A percentile compares a stretch with the other conserved stretches of the same genome.
Evolutionary conservation across 2,888 invertebrate genomes (phyloP).

Genomic region (Meteorus cinctellus): DNA sequence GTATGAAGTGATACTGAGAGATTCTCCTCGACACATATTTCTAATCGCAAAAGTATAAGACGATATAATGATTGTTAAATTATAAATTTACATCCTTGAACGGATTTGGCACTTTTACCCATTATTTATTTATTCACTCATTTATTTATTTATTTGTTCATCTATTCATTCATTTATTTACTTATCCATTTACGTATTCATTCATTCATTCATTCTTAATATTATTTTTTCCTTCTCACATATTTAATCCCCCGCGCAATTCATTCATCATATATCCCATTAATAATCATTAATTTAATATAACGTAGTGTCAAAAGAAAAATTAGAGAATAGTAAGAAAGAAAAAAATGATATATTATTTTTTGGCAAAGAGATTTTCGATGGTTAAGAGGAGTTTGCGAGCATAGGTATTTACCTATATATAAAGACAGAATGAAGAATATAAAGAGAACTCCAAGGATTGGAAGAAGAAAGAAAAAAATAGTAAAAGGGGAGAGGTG

Average conservation of each 20-base stretch:
- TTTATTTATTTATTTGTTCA: not conserved
- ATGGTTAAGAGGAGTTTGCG: not conserved
- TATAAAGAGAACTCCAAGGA: constrained; percentile 51
- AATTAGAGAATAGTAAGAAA: not conserved
- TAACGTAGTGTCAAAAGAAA: not conserved
- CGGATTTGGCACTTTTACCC: constrained; percentile 1
- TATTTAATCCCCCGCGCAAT: not conserved
- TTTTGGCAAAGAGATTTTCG: not conserved
- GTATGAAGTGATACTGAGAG: not conserved
- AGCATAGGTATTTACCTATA: not conserved
- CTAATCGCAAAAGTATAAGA: not conserved
- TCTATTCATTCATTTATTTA: not conserved
- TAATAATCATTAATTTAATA: not conserved
- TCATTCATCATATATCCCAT: not conserved
- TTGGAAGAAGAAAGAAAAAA: constrained; percentile 54
- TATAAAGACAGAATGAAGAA: constrained; percentile 45
- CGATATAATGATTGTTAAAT: constrained; percentile 14
- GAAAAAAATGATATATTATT: not conserved
- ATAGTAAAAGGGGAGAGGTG: constrained; percentile 38
- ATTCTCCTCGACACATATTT: constrained; percentile 1
- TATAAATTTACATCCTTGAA: constrained; percentile 18
- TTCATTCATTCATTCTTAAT: not conserved
- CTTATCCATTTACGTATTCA: not conserved
- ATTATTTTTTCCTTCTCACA: not conserved
- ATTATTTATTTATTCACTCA: not conserved